Conservation (phyloP, 2,113 vertebrate species). For the Terrapene triunguis region DNA sequence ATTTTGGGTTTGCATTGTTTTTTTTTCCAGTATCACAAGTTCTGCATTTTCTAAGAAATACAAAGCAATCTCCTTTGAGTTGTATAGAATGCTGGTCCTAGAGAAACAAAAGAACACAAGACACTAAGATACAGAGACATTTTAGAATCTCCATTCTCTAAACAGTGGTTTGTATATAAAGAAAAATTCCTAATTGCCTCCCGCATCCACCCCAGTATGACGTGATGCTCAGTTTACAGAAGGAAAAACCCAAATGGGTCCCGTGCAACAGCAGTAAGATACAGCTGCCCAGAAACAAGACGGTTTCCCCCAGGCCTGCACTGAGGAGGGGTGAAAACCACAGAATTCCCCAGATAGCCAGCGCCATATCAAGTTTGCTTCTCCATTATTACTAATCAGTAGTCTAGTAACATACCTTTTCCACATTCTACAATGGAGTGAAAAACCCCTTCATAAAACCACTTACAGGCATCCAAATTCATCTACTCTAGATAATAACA, state of each 20-base stretch:
- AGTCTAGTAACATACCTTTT: neutral
- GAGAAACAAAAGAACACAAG: conserved; percentile 21
- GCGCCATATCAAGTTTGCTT: neutral
- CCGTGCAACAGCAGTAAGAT: neutral
- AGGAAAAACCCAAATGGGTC: neutral
- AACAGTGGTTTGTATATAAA: neutral
- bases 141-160: fast-evolving
- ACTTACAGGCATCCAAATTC: conserved; percentile 15
- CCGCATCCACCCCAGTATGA: fast-evolving
- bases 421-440: fast-evolving
- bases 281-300: neutral
- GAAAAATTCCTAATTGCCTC: neutral
- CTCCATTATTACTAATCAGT: fast-evolving
- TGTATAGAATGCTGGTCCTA: conserved; percentile 62
- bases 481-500: conserved; percentile 28
- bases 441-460: conserved; percentile 3
- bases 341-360: fast-evolving
- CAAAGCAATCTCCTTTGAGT: conserved; percentile 57
- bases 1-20: conserved; percentile 32
- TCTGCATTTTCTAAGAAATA: conserved; percentile 70
- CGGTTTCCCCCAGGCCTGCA: neutral
- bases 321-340: neutral
- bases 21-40: conserved; percentile 62
- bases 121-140: neutral
- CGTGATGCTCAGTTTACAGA: neutral